Percentiles rank a stretch among this genome's conserved stretches.
Evolutionary conservation across 2,797 vertebrate species (phyloP).

Genomic region (Hapalemur alaotrensis): DNA sequence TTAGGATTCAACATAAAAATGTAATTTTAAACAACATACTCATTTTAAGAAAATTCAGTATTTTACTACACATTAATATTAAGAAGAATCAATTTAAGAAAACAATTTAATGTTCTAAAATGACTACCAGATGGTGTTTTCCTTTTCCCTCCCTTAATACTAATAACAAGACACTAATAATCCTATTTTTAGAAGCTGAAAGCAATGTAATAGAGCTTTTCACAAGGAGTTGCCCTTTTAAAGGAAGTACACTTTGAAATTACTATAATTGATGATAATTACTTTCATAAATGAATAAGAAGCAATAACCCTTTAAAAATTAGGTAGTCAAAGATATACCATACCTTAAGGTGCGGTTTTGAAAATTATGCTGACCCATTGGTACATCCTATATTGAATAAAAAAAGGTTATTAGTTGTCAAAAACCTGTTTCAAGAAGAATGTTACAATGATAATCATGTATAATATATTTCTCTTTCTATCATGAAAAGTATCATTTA

Average conservation of each 20-base stretch:
- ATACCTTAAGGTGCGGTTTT: slow-evolving; percentile 92
- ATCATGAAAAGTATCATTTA: not conserved
- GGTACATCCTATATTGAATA: slow-evolving; percentile 90
- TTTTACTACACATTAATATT: not conserved
- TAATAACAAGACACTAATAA: not conserved
- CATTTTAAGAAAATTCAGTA: not conserved
- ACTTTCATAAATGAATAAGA: slow-evolving; percentile 51
- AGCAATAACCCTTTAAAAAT: not conserved
- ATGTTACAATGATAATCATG: not conserved
- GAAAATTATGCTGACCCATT: slow-evolving; percentile 95
- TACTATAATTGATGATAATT: slow-evolving; percentile 50
- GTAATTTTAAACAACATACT: not conserved
- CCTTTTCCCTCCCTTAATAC: not conserved
- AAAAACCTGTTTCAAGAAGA: not conserved
- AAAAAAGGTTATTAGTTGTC: slow-evolving; percentile 48
- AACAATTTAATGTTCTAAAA: not conserved
- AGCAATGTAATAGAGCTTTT: slow-evolving; percentile 34
- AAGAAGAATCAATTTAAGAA: slow-evolving; percentile 12
- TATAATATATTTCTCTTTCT: not conserved
- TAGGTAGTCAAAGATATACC: not conserved
- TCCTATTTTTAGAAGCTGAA: slow-evolving; percentile 56
- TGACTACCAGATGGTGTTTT: not conserved
- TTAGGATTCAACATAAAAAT: not conserved
- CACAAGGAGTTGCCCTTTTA: slow-evolving; percentile 43
- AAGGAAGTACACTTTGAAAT: slow-evolving; percentile 43